phyloP scores from a whole-genome alignment of 2,888 invertebrate genomes.

The Meandrusa payeni region DNA sequence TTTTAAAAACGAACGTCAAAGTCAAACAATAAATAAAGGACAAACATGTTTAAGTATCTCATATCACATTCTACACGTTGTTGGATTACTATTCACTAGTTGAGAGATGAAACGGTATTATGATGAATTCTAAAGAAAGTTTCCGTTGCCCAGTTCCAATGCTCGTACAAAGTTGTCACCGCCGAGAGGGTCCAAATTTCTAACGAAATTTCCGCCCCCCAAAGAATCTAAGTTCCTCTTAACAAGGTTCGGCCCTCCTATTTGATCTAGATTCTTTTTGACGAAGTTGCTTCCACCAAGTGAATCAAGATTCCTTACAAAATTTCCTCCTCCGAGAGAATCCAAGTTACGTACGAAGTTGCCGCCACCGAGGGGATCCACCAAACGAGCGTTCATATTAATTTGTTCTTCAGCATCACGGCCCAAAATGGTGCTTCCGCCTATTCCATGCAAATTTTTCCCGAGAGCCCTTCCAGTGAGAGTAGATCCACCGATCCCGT shows the following conservation, averaged over 20 bases:
- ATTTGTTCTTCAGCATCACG: conserved; percentile 31
- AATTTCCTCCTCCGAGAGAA: conserved; percentile 67
- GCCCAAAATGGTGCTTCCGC: conserved; percentile 33
- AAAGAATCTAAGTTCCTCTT: conserved; percentile 64
- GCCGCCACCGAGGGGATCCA: conserved; percentile 57
- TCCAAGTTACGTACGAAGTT: conserved; percentile 65
- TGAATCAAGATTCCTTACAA: conserved; percentile 62
- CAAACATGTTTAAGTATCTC: conserved; percentile 24
- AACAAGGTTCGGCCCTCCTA: conserved; percentile 66
- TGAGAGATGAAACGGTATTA: conserved; percentile 23
- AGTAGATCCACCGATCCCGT: conserved; percentile 43
- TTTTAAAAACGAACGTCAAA: conserved; percentile 27
- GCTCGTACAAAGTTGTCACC: conserved; percentile 73
- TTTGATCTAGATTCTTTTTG: conserved; percentile 64
- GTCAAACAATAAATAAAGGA: conserved; percentile 29
- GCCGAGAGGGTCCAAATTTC: conserved; percentile 71
- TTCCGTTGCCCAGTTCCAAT: conserved; percentile 62
- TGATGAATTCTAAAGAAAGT: conserved; percentile 50
- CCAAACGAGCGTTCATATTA: conserved; percentile 34
- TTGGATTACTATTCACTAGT: conserved; percentile 29
- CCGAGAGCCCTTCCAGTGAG: conserved; percentile 40
- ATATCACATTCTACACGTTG: conserved; percentile 53
- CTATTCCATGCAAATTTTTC: conserved; percentile 31
- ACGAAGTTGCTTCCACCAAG: conserved; percentile 70
- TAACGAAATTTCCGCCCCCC: conserved; percentile 68